Base-by-base conservation (phyloP, 2,113 vertebrate species). In the Leptocoma aspasia region DNA sequence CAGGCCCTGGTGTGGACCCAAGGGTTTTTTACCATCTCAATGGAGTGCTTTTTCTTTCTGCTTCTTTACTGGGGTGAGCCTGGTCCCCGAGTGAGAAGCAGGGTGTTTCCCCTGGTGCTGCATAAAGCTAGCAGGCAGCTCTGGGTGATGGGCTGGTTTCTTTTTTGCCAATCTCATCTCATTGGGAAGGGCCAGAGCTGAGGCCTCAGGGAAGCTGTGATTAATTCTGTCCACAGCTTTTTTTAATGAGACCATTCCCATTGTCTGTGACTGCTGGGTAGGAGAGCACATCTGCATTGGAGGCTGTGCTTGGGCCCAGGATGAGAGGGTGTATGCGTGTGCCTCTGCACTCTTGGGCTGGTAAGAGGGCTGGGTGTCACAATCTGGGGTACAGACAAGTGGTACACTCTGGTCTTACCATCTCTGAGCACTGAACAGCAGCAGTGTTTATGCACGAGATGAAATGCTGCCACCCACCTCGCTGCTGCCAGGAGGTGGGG, bases 141-240 rank as follows among this genome's bases (percentile, higher is more conserved):
- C 53, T 1, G 13, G 28, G 37, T 2, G 5, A 64, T 2, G 2
- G 60, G 17, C 49, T 87, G 37, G 30, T 26, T 94, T 77, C 28
- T 87, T 93, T 93, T 91, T 81, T 47, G 33, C 54, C 82, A 93
- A 10, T 37, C 17, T 90, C 59, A 28, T 70, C 21, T 89, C 64
- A 49, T 49, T 79, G 73, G 56, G 65, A 94, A 91, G 42, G 71
- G 59, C 24, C 63, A 85, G 71, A 85, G 75, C 89, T 53, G 19
- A 54, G 78, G 66, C 77, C 66, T 90, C 54, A 45, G 49, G 75
- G 35, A 82, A 47, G 41, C 56, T 92, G 35, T 92, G 68, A 83
- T 95, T 95, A 50, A 93, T 82, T 88, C 87, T 86, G 91, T 85
- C 87, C 75, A 41, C 70, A 90, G 41, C 45, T 82, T 77, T 94